These are phyloP conservation scores for Bombus sylvicola DNA, from an alignment of 1,140 invertebrate species.

Conservation along the genomic window DNA sequence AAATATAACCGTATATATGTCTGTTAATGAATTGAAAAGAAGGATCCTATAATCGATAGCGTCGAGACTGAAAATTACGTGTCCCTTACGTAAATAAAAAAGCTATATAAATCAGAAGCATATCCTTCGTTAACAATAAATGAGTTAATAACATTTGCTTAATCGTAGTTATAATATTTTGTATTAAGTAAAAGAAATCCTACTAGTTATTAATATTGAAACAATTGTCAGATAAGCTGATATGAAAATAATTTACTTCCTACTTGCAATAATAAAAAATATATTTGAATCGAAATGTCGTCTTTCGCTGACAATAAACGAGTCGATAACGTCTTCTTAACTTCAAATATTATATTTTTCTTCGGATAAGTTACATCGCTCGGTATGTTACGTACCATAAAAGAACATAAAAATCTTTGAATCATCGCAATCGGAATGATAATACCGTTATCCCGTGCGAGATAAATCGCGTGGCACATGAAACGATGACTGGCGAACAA, in stretches of 20 bases:
- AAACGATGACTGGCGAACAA: conserved; percentile 4
- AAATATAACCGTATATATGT: too few species aligned
- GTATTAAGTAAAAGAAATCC: not conserved
- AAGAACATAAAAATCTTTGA: not conserved
- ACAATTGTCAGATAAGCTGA: not conserved
- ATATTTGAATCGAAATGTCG: not conserved
- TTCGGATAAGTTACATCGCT: not conserved
- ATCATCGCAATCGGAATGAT: not conserved
- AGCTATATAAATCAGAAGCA: not conserved
- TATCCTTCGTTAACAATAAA: not conserved
- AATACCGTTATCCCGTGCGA: not conserved
- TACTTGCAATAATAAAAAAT: not conserved
- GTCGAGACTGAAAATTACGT: too few species aligned
- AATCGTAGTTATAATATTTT: not conserved
- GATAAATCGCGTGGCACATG: not conserved
- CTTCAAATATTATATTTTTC: not conserved
- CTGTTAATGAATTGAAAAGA: too few species aligned
- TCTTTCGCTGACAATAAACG: not conserved
- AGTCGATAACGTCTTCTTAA: not conserved
- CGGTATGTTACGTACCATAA: not conserved
- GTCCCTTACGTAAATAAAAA: too few species aligned
- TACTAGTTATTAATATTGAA: not conserved
- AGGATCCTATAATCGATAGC: too few species aligned
- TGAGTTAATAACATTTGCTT: not conserved
- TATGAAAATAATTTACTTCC: not conserved